These are phyloP conservation scores for Dipodomys spectabilis DNA, from an alignment of 2,113 vertebrate species.

Conservation along the genomic window DNA sequence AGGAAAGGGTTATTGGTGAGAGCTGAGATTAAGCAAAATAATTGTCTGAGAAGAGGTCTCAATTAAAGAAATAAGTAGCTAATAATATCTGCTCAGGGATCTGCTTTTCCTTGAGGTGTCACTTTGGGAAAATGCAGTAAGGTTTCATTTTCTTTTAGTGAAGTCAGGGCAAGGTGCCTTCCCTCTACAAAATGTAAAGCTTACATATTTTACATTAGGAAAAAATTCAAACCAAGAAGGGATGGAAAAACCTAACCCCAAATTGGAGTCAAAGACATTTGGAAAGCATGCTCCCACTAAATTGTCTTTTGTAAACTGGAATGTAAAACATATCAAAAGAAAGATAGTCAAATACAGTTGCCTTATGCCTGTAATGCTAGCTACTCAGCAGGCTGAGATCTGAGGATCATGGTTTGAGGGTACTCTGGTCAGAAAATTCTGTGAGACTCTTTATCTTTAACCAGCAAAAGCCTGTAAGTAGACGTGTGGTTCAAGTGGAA, in stretches of 20 bases:
- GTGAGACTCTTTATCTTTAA: no score
- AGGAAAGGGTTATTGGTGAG: conserved; percentile 83
- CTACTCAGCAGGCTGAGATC: no score
- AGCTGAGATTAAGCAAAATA: conserved; percentile 87
- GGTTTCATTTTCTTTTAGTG: conserved; percentile 70
- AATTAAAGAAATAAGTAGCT: conserved; percentile 81
- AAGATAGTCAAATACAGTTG: background rate
- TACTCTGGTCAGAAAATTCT: no score
- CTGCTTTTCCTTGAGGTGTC: conserved; percentile 78
- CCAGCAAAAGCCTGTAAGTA: no score
- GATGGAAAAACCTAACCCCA: background rate
- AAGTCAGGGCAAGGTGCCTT: conserved; percentile 47
- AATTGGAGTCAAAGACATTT: background rate
- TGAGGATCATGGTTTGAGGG: no score
- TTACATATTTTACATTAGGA: conserved; percentile 61
- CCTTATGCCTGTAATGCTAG: no score
- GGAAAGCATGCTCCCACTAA: background rate
- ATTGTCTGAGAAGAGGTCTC: conserved; percentile 82
- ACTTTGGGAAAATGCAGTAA: conserved; percentile 77
- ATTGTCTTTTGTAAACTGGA: conserved; percentile 27
- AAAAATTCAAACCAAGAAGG: conserved; percentile 27
- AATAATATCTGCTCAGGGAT: conserved; percentile 81
- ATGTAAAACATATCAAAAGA: conserved; percentile 1
- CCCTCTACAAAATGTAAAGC: conserved; percentile 69
- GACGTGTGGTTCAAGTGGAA: no score